Percentiles rank a stretch among this genome's conserved stretches.
Conservation (phyloP, 2,113 vertebrate genomes). For the Periophthalmodon schlosseri region DNA sequence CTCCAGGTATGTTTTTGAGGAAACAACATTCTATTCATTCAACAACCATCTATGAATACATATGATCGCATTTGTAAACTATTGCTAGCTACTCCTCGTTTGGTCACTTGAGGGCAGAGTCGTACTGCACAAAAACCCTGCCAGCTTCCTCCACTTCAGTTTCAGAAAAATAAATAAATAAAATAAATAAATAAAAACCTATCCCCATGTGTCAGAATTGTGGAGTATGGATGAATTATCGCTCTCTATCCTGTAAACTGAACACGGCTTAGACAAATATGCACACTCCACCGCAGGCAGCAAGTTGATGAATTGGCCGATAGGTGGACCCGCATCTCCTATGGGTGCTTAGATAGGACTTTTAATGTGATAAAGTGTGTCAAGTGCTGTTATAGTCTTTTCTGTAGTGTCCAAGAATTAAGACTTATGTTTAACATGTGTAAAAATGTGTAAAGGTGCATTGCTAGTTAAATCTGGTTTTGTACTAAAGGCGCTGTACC, state of each 20-base stretch:
- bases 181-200: constrained; percentile 30
- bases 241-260: constrained; percentile 49
- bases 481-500: too few relatives aligned
- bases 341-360: constrained; percentile 29
- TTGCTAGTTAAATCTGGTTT: too few relatives aligned
- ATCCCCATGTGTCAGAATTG: constrained; percentile 42
- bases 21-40: too few relatives aligned
- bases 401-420: constrained; percentile 7
- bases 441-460: not conserved
- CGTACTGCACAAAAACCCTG: constrained; percentile 22
- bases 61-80: not conserved
- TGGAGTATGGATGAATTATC: constrained; percentile 57
- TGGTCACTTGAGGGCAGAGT: constrained; percentile 66
- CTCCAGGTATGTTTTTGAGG: too few relatives aligned
- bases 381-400: constrained; percentile 24
- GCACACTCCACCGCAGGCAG: constrained; percentile 24
- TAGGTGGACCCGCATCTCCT: constrained; percentile 39
- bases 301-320: constrained; percentile 54
- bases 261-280: constrained; percentile 50
- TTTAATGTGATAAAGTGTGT: constrained; percentile 44
- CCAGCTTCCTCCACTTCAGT: constrained; percentile 4
- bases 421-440: constrained; percentile 6
- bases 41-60: too few relatives aligned
- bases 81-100: not conserved
- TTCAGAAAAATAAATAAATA: constrained; percentile 33